Conservation (phyloP, 1,140 invertebrate genomes). For the Cyphomyrmex costatus region DNA sequence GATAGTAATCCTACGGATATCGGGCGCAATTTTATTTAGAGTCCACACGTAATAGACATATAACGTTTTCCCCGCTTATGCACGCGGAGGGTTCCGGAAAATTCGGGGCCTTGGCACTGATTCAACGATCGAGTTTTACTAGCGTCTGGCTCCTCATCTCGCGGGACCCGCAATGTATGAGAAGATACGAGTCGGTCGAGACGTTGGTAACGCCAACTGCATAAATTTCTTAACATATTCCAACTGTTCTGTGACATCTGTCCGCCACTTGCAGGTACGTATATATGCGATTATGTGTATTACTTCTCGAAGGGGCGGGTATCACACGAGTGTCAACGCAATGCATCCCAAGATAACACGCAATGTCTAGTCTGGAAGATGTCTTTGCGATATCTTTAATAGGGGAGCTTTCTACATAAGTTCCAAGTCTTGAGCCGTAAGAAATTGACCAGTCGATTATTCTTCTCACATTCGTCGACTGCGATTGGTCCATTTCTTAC, state of each 20-base stretch:
- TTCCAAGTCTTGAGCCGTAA: too few species aligned
- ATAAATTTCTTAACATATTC: conserved; percentile 12
- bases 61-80: neutral
- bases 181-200: conserved; percentile 52
- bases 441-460: too few species aligned
- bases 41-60: neutral
- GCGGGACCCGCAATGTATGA: conserved; percentile 59
- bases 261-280: conserved; percentile 39
- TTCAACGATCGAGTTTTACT: conserved; percentile 70
- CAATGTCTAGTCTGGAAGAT: too few species aligned
- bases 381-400: too few species aligned
- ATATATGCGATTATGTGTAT: conserved; percentile 12
- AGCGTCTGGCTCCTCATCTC: conserved; percentile 37
- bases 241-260: conserved; percentile 1
- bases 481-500: too few species aligned
- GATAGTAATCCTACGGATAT: neutral
- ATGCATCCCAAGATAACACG: neutral
- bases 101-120: conserved; percentile 70
- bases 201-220: conserved; percentile 21
- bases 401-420: too few species aligned
- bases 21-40: conserved; percentile 42
- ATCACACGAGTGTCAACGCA: neutral
- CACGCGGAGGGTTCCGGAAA: conserved; percentile 27
- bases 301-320: neutral
- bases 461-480: too few species aligned